Percentiles rank a stretch among this genome's conserved stretches.
phyloP scores from a whole-genome alignment of 2,888 invertebrate species.

The Pristionchus mayeri region DNA sequence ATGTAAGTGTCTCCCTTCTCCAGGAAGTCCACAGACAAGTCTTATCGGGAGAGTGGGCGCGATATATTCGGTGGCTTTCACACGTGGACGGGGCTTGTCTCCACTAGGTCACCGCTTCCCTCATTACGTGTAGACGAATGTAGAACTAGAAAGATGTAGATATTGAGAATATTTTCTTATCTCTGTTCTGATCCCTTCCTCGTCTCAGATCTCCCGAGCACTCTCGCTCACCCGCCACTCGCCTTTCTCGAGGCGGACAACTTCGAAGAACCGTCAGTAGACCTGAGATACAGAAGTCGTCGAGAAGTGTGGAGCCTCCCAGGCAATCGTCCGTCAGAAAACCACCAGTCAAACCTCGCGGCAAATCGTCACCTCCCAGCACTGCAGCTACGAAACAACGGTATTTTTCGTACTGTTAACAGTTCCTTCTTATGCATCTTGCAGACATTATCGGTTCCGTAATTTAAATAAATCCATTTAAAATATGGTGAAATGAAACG shows the following conservation, averaged over 20 bases:
- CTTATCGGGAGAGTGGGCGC: conserved; percentile 37
- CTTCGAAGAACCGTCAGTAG: not conserved
- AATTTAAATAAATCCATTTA: too few relatives aligned
- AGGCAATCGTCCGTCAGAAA: not conserved
- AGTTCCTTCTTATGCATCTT: not conserved
- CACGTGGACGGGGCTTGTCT: conserved; percentile 27
- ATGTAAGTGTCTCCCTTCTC: not conserved
- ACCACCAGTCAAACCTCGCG: not conserved
- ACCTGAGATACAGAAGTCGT: not conserved
- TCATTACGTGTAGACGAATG: too few relatives aligned
- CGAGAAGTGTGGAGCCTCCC: conserved; percentile 14
- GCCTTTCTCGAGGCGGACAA: not conserved
- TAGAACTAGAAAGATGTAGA: too few relatives aligned
- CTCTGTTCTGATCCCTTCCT: not conserved
- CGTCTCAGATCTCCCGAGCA: conserved; percentile 33
- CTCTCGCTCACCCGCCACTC: not conserved
- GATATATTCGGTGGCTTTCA: not conserved
- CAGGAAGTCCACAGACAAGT: not conserved
- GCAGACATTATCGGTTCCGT: too few relatives aligned
- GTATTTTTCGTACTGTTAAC: not conserved
- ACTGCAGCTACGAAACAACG: not conserved
- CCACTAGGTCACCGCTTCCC: not conserved
- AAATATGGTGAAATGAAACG: too few relatives aligned
- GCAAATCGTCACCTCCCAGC: conserved; percentile 2
- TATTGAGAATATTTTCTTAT: too few relatives aligned